Base-by-base conservation (phyloP, 2,797 vertebrate species). In the Notolabrus celidotus region DNA sequence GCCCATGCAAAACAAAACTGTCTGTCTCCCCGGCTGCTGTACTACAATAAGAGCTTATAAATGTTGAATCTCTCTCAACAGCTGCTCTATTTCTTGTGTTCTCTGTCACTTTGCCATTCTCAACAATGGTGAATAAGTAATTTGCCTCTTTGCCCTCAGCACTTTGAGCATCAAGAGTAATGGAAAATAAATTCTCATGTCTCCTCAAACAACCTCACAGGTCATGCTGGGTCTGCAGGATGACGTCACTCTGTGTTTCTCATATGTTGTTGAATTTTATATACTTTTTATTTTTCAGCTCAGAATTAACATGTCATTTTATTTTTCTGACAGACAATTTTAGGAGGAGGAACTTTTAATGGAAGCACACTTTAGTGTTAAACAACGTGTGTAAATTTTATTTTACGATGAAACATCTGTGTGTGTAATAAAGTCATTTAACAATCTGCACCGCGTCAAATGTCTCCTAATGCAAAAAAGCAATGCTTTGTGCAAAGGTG, bases 121-220 rank as follows among this genome's bases (percentile, higher is more conserved):
- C 23, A 53, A 72, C 15, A 23, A 39, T 51, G 31, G 74, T 75
- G 52, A 88, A 82, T 70, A 79, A 69, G 49, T 83, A 1, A 73
- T 81, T 45, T 55, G 62, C 29, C 63, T 75, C 60, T 82, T 69
- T 69, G 57, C 59, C 66, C 36, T 36, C 39, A 71, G 57, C 41
- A 39, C 42, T 63, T 38, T 23, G n/a, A 78, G 36, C 46, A 64
- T 34, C 42, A 52, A 43, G 47, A 31, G 23, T 12, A 62, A 43
- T 3, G 6, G 17, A 16, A 62, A 31, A 74, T 22, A 25, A 50
- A 57, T 53, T 36, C 25, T 29, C 38, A 49, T 19, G 9, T 2
- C 47, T 62, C 8, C 36, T 51, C 20, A 58, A 64, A 65, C 55
- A 55, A 36, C 33, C 55, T 25, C 29, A 43, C 8, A 20, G 27